phyloP scores from a whole-genome alignment of 2,113 vertebrate species.

The Crotophaga sulcirostris region DNA sequence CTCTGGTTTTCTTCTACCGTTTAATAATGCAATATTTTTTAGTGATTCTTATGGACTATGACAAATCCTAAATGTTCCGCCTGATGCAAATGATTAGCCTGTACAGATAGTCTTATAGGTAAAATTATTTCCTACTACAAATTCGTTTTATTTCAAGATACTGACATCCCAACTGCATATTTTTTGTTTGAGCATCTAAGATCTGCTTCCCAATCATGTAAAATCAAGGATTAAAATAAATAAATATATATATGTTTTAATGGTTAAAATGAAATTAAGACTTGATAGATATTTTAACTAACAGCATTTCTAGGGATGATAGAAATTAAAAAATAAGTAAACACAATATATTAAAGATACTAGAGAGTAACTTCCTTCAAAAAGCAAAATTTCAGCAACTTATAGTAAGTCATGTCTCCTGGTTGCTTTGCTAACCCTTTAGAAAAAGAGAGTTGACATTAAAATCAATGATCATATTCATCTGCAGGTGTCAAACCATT shows the following conservation, averaged over 20 bases:
- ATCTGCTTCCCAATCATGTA: not conserved
- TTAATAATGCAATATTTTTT: not conserved
- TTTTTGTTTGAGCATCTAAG: not conserved
- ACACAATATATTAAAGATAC: not conserved
- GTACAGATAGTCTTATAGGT: not conserved
- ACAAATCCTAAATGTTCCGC: not conserved
- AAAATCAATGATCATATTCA: not conserved
- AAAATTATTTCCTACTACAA: not conserved
- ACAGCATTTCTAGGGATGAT: not conserved
- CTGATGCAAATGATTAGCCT: not conserved
- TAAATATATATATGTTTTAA: not conserved
- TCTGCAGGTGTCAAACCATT: not conserved
- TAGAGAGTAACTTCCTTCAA: not conserved
- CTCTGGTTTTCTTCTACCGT: not conserved
- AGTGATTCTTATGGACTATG: not conserved
- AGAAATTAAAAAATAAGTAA: not conserved
- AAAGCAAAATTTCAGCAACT: not conserved
- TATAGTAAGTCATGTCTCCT: not conserved
- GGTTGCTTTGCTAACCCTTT: not conserved
- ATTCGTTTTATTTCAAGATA: not conserved
- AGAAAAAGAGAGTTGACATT: not conserved
- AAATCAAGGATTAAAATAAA: not conserved
- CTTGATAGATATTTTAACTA: not conserved
- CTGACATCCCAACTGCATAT: not conserved
- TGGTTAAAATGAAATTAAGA: not conserved